Conservation (phyloP, 2,113 vertebrate genomes). For the Morone chrysops region DNA sequence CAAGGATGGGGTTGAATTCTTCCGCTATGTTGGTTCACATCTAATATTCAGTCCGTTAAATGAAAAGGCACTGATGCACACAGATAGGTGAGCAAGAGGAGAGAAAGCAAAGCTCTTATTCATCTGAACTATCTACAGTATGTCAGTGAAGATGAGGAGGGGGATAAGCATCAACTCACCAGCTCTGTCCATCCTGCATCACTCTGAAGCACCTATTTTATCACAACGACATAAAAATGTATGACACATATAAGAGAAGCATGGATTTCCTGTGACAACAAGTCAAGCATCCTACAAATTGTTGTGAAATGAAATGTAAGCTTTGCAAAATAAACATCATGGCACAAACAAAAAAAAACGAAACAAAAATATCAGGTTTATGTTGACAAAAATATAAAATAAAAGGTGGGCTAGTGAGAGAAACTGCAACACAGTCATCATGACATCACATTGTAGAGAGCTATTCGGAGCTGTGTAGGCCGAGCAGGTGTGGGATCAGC, state of each 20-base stretch:
- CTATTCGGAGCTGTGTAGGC: conserved; percentile 59
- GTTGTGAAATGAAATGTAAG: not conserved
- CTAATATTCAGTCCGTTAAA: conserved; percentile 52
- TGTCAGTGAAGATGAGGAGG: conserved; percentile 68
- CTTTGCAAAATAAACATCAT: conserved; percentile 2
- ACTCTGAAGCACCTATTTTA: conserved; percentile 80
- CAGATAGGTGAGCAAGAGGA: conserved; percentile 36
- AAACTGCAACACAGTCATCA: conserved; percentile 40
- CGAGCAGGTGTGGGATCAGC: conserved; percentile 61
- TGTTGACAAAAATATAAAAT: not conserved
- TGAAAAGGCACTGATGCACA: conserved; percentile 43
- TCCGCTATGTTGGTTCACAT: conserved; percentile 31
- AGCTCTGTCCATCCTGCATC: conserved; percentile 80
- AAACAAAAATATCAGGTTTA: conserved; percentile 1
- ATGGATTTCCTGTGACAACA: conserved; percentile 24
- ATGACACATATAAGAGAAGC: conserved; percentile 67
- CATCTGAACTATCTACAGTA: conserved; percentile 57
- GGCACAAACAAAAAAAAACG: not conserved
- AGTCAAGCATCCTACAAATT: conserved; percentile 27
- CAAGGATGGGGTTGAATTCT: conserved; percentile 12
- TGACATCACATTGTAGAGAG: conserved; percentile 59
- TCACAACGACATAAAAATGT: conserved; percentile 80
- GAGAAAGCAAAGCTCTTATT: conserved; percentile 59
- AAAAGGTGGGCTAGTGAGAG: conserved; percentile 14
- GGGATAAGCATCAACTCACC: conserved; percentile 78